These are phyloP conservation scores for Lasioglossum leucozonium DNA, from an alignment of 2,888 invertebrate species.

Conservation along the genomic window DNA sequence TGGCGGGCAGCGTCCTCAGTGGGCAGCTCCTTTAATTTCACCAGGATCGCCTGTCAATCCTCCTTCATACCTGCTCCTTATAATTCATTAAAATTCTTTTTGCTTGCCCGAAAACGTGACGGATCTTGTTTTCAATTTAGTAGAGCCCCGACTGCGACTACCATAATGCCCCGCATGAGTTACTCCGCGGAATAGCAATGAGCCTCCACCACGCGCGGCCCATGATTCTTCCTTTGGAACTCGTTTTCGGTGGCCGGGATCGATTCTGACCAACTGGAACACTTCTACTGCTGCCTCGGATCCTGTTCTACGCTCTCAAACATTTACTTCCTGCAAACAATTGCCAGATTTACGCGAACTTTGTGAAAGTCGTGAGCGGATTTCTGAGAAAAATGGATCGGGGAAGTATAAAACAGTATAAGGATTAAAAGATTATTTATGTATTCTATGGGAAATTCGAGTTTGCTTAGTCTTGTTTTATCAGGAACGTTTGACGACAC, in stretches of 20 bases:
- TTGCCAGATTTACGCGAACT: background rate
- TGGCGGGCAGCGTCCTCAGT: constrained; percentile 45
- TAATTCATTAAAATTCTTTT: constrained; percentile 84
- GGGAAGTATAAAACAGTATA: background rate
- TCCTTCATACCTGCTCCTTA: constrained; percentile 76
- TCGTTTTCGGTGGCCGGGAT: constrained; percentile 29
- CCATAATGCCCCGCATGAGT: constrained; percentile 76
- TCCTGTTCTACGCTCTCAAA: background rate
- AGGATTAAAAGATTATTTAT: background rate
- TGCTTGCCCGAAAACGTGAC: constrained; percentile 83
- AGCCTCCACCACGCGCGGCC: constrained; percentile 61
- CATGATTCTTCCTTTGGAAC: constrained; percentile 44
- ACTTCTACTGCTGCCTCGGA: background rate
- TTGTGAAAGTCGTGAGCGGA: background rate
- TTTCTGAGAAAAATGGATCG: background rate
- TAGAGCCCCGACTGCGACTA: constrained; percentile 81
- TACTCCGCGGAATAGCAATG: constrained; percentile 82
- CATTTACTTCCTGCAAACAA: background rate
- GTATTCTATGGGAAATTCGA: background rate
- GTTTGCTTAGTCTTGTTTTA: background rate
- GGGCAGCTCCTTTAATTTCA: constrained; percentile 63
- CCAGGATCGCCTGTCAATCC: constrained; percentile 62
- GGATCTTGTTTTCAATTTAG: constrained; percentile 84
- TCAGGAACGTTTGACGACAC: constrained; percentile 39
- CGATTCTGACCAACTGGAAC: constrained; percentile 23